A percentile compares a stretch with the other conserved stretches of the same genome.
Evolutionary conservation across 2,113 vertebrate genomes (phyloP).

Genomic region (Coracopsis vasa): DNA sequence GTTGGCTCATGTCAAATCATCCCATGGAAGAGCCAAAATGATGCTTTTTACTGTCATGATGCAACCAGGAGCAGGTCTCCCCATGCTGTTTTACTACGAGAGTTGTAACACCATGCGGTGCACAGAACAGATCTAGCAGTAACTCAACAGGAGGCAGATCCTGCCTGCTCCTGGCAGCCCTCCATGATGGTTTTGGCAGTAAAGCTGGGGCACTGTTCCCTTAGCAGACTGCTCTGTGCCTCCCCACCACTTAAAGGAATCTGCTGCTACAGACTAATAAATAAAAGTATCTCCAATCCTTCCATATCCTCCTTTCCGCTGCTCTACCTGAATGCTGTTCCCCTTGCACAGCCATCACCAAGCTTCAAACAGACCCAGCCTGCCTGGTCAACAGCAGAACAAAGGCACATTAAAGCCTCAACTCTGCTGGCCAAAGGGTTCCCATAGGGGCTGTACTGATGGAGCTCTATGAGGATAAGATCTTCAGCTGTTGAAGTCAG

Average conservation of each 20-base stretch:
- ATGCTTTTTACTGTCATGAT: background rate
- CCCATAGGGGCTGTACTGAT: accelerated
- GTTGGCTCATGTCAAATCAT: background rate
- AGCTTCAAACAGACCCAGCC: background rate
- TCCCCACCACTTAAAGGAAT: background rate
- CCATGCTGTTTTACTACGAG: background rate
- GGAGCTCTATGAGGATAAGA: background rate
- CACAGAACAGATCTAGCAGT: background rate
- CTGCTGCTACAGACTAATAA: background rate
- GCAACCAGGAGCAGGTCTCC: background rate
- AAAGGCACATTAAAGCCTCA: background rate
- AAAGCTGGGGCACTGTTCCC: background rate
- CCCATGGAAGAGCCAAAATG: background rate
- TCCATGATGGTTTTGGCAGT: background rate
- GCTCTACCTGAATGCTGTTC: background rate
- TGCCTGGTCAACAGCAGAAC: background rate
- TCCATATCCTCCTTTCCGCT: background rate
- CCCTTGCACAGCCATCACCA: background rate
- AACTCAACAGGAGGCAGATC: background rate
- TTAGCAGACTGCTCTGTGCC: background rate
- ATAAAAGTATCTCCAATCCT: background rate
- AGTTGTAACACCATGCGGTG: accelerated
- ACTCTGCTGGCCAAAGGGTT: background rate
- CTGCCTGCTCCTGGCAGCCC: background rate
- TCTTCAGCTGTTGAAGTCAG: background rate